Base-by-base conservation (phyloP, 2,888 invertebrate genomes). In the Choristoneura rosaceana region DNA sequence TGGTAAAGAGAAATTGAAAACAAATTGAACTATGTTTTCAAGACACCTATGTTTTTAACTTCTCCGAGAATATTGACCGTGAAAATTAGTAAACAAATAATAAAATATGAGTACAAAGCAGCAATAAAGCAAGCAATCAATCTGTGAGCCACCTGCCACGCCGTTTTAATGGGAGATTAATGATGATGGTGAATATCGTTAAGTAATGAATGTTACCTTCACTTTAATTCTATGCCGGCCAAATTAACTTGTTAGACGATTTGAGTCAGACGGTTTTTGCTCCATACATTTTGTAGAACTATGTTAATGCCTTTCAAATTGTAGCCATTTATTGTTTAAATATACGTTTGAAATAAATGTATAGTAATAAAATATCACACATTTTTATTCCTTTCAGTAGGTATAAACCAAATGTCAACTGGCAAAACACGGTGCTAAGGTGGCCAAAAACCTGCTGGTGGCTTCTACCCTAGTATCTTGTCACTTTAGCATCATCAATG, bases 151-250 rank as follows among this genome's bases (percentile, higher is more conserved):
- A 64, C 64, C 47, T 64, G 50, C 50, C 50, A 15, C 50, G 10
- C 50, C 50, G 25, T 15, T 61, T n/a, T 63, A 64, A 64, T 34
- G 33, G 64, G 2, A 34, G 50, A 64, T 64, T 64, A n/a, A 64
- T 64, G 64, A 50, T 64, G 33, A 64, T 64, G 64, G 50, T 64
- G n/a, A 50, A 45, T 25, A 62, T 62, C 62, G 45, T 45, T 25
- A 62, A 25, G 62, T 62, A 25, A 62, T 62, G 33, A 43, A 62
- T 62, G 45, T 61, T 2, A 45, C 3, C 17, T 12, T n/a, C 17
- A 14, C 61, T 43, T 61, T 41, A 61, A 15, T n/a, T 41, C 41
- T 25, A n/a, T 12, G 43, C 14, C 45, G 8, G 8, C n/a, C n/a
- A 45, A 62, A 45, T 62, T 41, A n/a, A 33, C 34, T 59, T 33